Evolutionary conservation across 1,140 invertebrate genomes (phyloP).

Genomic region (Scaptodrosophila lebanonensis): DNA sequence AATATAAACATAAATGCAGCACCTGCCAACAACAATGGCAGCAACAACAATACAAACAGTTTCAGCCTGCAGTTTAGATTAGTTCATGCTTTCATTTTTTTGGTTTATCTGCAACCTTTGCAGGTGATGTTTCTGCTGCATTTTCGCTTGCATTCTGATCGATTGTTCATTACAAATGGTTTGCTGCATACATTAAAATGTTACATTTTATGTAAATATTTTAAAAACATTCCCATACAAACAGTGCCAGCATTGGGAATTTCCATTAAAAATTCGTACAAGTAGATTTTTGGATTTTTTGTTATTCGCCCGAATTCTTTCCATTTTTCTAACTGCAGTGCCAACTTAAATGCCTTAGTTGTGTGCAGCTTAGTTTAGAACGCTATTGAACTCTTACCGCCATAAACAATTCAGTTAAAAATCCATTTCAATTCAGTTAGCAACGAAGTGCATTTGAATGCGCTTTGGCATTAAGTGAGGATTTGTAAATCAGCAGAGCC

Average conservation of each 20-base stretch:
- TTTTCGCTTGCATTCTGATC: slow-evolving; percentile 34
- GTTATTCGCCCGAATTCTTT: no score
- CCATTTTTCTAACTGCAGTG: no score
- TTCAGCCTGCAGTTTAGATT: slow-evolving; percentile 25
- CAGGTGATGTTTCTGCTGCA: slow-evolving; percentile 36
- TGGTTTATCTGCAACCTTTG: slow-evolving; percentile 16
- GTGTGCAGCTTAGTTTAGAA: no score
- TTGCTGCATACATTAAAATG: slow-evolving; percentile 61
- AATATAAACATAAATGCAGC: slow-evolving; percentile 45
- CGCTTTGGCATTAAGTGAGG: no score
- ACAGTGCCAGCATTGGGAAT: slow-evolving; percentile 18
- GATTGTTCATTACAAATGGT: slow-evolving; percentile 41
- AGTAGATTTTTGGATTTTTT: no score
- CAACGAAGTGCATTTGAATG: no score
- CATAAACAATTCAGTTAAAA: no score
- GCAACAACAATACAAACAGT: slow-evolving; percentile 49
- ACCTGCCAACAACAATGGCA: slow-evolving; percentile 53
- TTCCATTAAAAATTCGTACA: no score
- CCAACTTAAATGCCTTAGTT: no score
- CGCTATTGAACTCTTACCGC: background rate
- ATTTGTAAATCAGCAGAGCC: no score
- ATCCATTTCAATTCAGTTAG: no score
- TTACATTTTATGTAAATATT: slow-evolving; percentile 53
- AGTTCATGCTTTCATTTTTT: slow-evolving; percentile 4
- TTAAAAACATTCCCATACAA: slow-evolving; percentile 27